Evolutionary conservation across 2,113 vertebrate genomes (phyloP).

Genomic region (Addax nasomaculatus): DNA sequence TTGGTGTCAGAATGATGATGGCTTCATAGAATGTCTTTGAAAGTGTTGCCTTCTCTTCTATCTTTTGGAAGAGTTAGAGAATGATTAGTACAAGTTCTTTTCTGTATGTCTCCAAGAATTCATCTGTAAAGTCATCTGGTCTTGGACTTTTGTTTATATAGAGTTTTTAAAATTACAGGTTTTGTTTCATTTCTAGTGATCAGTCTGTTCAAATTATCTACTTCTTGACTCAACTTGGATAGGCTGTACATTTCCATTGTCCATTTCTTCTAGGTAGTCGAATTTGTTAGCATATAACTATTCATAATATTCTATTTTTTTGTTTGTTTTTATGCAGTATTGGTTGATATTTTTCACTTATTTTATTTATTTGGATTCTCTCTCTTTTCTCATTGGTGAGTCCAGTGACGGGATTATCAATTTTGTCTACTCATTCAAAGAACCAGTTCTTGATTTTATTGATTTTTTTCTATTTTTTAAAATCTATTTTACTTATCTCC

Average conservation of each 20-base stretch:
- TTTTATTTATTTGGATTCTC: not conserved
- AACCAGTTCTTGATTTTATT: not conserved
- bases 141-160: not conserved
- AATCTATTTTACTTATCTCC: not conserved
- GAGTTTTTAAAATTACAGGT: not conserved
- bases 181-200: not conserved
- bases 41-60: not conserved
- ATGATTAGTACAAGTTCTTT: not conserved
- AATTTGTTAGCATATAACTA: not conserved
- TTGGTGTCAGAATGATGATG: not conserved
- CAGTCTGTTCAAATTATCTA: not conserved
- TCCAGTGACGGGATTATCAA: not conserved
- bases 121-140: not conserved
- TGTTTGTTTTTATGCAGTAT: not conserved
- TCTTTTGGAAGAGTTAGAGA: not conserved
- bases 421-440: not conserved
- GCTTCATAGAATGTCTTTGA: not conserved
- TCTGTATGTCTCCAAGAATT: not conserved
- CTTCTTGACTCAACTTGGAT: not conserved
- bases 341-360: not conserved
- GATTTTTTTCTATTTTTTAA: not conserved
- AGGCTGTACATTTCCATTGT: not conserved
- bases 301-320: not conserved
- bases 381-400: not conserved
- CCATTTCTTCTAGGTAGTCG: not conserved